Base-by-base conservation (phyloP, 2,888 invertebrate genomes). In the Drosophila kambysellisi region DNA sequence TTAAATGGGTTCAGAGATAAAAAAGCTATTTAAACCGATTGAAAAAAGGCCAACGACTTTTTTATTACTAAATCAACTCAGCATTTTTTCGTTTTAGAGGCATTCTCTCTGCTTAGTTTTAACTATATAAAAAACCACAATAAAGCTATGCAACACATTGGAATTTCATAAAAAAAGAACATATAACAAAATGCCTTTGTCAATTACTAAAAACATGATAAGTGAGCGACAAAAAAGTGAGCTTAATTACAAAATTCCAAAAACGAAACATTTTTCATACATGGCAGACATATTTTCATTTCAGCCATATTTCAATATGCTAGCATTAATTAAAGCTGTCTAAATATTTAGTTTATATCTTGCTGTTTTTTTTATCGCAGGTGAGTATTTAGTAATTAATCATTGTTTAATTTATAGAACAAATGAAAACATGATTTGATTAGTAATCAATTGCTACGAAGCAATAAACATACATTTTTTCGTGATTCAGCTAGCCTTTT, bases 181-280 rank as follows among this genome's bases (percentile, higher is more conserved):
- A 12, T 12, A 63, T 30, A 54, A 7, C n/a, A 17, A 29, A 43
- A 33, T 33, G 8, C 20, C 4, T 25, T 25, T 11, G 7, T 2
- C 46, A 9, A 30, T 63, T 30, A 30, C 51, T 51, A 32, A 7
- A 6, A n/a, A 33, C 30, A 32, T 20, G 41, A 29, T 15, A 41
- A 15, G n/a, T 12, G 0, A 8, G 5, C 43, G 2, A 30, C 4
- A 17, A 25, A 50, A 60, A 17, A 48, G 4, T 6, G 20, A 7
- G 11, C 5, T 53, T 33, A 8, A 64, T 51, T 50, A 48, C 46
- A 58, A 65, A 51, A 43, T 65, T 65, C 30, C 20, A 51, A 46
- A 46, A 46, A 12, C 12, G 20, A 56, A 56, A 25, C 12, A 15
- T 50, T 52, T 39, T 39, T 7, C 9, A 63, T 32, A 25, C 37